Evolutionary conservation across 2,113 vertebrate genomes (phyloP).

Genomic region (Lampris incognitus): DNA sequence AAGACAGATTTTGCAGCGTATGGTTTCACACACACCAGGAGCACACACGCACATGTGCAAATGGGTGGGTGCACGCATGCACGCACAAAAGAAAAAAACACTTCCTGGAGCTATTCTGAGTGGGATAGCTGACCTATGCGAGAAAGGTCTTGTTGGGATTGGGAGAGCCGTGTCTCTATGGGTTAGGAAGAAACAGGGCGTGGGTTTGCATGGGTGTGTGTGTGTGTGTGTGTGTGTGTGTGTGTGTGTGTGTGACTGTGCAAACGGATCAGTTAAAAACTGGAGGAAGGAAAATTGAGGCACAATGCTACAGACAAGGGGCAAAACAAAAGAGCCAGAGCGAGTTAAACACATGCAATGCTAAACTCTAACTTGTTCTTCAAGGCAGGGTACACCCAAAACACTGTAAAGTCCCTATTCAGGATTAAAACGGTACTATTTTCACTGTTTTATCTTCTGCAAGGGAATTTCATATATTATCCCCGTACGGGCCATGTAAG

Average conservation of each 20-base stretch:
- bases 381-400: too few relatives aligned
- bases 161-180: not conserved
- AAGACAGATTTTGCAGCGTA: conserved; percentile 24
- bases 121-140: not conserved
- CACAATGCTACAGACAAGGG: not conserved
- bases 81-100: not conserved
- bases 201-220: conserved; percentile 14
- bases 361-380: not conserved
- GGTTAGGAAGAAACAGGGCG: not conserved
- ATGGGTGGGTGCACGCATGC: not conserved
- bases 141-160: not conserved
- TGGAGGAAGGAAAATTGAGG: conserved; percentile 4
- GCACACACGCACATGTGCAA: not conserved
- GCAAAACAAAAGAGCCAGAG: conserved; percentile 1
- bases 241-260: not conserved
- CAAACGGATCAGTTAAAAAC: conserved; percentile 9
- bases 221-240: conserved; percentile 20
- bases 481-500: too few relatives aligned
- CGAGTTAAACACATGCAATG: not conserved
- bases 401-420: too few relatives aligned
- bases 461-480: too few relatives aligned
- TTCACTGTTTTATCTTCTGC: too few relatives aligned
- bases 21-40: conserved; percentile 10
- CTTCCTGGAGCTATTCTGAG: conserved; percentile 13
- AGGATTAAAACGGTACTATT: too few relatives aligned